Evolutionary conservation across 2,888 invertebrate species (phyloP).

Genomic region (Agapostemon virescens): DNA sequence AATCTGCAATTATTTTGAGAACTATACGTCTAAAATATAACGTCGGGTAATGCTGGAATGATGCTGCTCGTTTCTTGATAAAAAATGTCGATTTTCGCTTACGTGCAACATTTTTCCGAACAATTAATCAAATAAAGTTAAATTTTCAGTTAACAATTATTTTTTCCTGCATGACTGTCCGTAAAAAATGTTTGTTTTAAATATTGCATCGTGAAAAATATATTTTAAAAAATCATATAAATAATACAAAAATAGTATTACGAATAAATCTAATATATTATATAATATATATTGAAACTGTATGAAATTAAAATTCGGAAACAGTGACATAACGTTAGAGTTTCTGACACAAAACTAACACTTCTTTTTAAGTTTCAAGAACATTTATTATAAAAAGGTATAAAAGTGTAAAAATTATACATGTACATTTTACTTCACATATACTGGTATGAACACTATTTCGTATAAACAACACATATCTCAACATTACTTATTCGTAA

Average conservation of each 20-base stretch:
- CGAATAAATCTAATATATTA: neutral
- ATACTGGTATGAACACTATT: neutral
- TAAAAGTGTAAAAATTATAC: conserved; percentile 33
- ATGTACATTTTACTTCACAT: neutral
- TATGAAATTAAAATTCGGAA: neutral
- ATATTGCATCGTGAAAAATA: no score
- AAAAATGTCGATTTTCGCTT: no score
- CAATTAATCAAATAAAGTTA: no score
- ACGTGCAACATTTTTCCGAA: no score
- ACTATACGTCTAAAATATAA: no score
- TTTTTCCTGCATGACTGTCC: no score
- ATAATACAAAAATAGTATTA: neutral
- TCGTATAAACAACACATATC: neutral
- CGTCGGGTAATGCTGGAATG: no score
- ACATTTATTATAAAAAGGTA: conserved; percentile 43
- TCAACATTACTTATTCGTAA: neutral
- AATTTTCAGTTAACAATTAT: no score
- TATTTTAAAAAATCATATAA: neutral
- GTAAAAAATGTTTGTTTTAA: no score
- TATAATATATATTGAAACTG: no score
- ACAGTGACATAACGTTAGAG: neutral
- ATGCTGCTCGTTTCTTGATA: no score
- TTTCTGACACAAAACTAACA: neutral
- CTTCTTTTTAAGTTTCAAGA: neutral
- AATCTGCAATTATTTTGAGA: no score